A percentile compares a stretch with the other conserved stretches of the same genome.
phyloP scores from a whole-genome alignment of 1,140 invertebrate genomes.

The Diploscapter pachys region DNA sequence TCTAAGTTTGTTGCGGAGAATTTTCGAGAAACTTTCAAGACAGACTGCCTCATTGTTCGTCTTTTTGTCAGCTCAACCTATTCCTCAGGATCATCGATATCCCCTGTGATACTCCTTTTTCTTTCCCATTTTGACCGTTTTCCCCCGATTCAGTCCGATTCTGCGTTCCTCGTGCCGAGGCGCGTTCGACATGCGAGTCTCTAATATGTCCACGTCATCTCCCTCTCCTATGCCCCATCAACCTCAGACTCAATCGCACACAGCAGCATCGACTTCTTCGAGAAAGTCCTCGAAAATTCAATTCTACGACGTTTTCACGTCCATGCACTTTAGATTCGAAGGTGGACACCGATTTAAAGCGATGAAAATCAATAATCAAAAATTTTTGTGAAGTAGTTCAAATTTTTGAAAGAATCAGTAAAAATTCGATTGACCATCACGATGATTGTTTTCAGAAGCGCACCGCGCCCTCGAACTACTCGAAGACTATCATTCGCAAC shows the following conservation, averaged over 20 bases:
- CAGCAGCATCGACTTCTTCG: no score
- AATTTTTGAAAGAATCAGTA: not conserved
- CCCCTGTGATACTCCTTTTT: not conserved
- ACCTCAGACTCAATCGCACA: no score
- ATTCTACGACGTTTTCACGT: not conserved
- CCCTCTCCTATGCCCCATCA: no score
- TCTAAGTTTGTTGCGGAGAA: not conserved
- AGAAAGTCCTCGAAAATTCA: no score
- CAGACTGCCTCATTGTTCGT: not conserved
- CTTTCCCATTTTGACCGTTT: not conserved
- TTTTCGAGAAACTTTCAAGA: not conserved
- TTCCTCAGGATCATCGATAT: not conserved
- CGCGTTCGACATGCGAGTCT: not conserved
- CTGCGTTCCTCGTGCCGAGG: not conserved
- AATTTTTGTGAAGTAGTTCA: not conserved
- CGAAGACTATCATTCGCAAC: slow-evolving; percentile 90
- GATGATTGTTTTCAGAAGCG: slow-evolving; percentile 72
- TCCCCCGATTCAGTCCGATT: not conserved
- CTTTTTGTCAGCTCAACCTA: not conserved
- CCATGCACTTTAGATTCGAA: not conserved
- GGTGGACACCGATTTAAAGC: not conserved
- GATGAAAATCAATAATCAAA: not conserved
- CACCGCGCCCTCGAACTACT: slow-evolving; percentile 91
- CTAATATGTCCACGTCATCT: not conserved
- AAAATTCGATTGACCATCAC: not conserved